Conservation (phyloP, 2,797 vertebrate species). For the Crocodylus rhombifer region DNA sequence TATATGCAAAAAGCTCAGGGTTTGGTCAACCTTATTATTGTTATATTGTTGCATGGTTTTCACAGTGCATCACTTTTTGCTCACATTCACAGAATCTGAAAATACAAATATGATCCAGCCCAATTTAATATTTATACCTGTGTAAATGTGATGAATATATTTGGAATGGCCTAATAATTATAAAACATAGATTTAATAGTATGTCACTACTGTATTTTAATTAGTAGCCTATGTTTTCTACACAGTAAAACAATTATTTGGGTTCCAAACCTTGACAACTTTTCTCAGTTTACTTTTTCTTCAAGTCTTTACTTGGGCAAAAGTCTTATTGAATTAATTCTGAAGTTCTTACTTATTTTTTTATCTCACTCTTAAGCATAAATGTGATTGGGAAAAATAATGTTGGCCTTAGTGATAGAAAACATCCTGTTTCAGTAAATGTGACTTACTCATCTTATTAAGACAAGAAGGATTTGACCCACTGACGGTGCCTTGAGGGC, state of each 20-base stretch:
- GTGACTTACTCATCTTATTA: background rate
- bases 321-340: background rate
- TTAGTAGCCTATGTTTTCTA: background rate
- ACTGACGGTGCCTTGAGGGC: too few relatives aligned
- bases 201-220: background rate
- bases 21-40: slow-evolving; percentile 10
- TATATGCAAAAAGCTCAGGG: background rate
- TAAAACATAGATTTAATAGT: background rate
- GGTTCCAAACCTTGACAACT: background rate
- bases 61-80: background rate
- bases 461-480: background rate
- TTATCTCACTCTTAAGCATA: background rate
- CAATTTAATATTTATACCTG: background rate
- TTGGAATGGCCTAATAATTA: background rate
- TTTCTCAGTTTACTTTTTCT: background rate
- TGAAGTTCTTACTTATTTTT: background rate
- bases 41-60: slow-evolving; percentile 20
- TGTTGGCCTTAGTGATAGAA: background rate
- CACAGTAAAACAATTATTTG: background rate
- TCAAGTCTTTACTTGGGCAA: background rate
- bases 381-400: background rate
- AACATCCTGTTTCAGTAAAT: background rate
- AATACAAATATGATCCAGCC: background rate
- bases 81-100: background rate
- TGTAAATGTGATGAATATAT: background rate